These are phyloP conservation scores for Argya squamiceps DNA, from an alignment of 2,797 vertebrate genomes.

Conservation along the genomic window DNA sequence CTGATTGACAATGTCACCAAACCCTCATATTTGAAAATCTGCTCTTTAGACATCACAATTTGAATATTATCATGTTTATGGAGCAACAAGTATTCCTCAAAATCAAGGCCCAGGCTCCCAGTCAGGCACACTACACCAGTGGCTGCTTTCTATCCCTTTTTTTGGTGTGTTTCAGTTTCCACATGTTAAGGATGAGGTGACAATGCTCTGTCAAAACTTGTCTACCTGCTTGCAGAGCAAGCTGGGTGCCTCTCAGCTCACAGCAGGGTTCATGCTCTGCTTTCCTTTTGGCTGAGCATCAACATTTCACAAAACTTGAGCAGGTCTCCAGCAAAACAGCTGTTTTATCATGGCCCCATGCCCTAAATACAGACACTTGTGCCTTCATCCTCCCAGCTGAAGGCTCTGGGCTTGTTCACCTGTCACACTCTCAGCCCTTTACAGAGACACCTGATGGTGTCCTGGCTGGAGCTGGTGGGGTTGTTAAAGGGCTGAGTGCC, in stretches of 20 bases:
- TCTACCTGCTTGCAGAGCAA: not conserved
- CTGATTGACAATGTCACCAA: not conserved
- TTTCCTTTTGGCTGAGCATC: not conserved
- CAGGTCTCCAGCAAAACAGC: not conserved
- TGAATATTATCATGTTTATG: not conserved
- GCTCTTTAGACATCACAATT: not conserved
- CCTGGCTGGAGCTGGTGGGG: not conserved
- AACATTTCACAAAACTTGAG: not conserved
- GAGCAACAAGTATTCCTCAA: not conserved
- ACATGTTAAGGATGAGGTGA: not conserved
- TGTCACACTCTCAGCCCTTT: not conserved
- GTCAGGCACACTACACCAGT: rapidly evolving
- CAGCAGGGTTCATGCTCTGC: not conserved
- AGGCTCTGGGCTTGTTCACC: rapidly evolving
- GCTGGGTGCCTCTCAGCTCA: not conserved
- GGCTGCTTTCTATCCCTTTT: not conserved
- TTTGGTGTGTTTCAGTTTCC: not conserved
- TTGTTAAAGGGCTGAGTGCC: not conserved
- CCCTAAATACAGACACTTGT: not conserved
- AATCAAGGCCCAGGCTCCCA: not conserved
- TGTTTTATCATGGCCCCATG: not conserved
- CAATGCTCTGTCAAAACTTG: not conserved
- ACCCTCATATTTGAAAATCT: not conserved
- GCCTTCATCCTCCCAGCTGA: not conserved
- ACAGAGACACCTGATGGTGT: not conserved